Conservation (phyloP, 2,113 vertebrate genomes). For the Crotalus viridis region DNA sequence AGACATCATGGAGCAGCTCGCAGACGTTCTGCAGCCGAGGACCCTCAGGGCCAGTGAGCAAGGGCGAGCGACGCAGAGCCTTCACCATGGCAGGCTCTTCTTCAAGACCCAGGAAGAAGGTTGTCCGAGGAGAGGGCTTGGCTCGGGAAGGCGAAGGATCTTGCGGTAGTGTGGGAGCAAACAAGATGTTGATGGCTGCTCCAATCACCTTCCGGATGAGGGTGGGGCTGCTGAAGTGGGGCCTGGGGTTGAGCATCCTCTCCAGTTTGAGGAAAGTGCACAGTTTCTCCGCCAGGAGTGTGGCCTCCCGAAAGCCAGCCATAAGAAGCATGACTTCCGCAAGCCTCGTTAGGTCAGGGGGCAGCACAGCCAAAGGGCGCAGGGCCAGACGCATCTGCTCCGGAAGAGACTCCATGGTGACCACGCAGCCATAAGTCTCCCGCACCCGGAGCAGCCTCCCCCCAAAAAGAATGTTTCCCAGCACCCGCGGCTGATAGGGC, state of each 20-base stretch:
- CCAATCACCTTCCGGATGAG: slow-evolving; percentile 71
- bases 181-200: slow-evolving; percentile 39
- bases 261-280: slow-evolving; percentile 71
- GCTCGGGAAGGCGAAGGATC: rapidly evolving
- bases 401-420: slow-evolving; percentile 64
- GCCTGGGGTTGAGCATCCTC: slow-evolving; percentile 64
- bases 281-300: slow-evolving; percentile 68
- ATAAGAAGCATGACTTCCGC: slow-evolving; percentile 76
- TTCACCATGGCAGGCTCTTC: slow-evolving; percentile 76
- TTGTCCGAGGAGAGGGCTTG: background rate
- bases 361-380: slow-evolving; percentile 73
- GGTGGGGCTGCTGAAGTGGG: slow-evolving; percentile 62
- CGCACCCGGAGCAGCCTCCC: slow-evolving; percentile 64
- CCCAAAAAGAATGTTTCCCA: slow-evolving; percentile 64
- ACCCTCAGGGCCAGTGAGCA: slow-evolving; percentile 43
- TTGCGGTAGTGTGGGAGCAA: background rate
- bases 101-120: slow-evolving; percentile 30
- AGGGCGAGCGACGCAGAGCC: slow-evolving; percentile 66
- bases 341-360: slow-evolving; percentile 70
- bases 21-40: slow-evolving; percentile 57
- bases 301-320: slow-evolving; percentile 74
- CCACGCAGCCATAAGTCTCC: slow-evolving; percentile 74
- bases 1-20: slow-evolving; percentile 71
- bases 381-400: slow-evolving; percentile 70
- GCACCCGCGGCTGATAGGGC: slow-evolving; percentile 29